A percentile compares a stretch with the other conserved stretches of the same genome.
These are phyloP conservation scores for Euplagia quadripunctaria DNA, from an alignment of 2,888 invertebrate species.

Conservation along the genomic window DNA sequence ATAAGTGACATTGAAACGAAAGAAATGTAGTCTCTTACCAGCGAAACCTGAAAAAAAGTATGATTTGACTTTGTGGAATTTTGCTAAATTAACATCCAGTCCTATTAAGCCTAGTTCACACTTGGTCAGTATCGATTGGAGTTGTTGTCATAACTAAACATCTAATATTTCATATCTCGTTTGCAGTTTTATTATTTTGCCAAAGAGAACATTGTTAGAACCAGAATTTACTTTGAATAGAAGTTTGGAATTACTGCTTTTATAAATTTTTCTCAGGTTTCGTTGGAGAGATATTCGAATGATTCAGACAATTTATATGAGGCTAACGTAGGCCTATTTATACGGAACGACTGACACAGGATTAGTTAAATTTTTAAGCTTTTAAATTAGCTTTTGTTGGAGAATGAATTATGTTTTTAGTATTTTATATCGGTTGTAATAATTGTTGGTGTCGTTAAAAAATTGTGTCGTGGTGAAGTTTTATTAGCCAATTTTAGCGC, in stretches of 20 bases:
- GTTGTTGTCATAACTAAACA: background rate
- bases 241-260: background rate
- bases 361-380: conserved; percentile 5
- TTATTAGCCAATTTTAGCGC: background rate
- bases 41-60: conserved; percentile 9
- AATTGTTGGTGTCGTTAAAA: conserved; percentile 11
- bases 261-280: conserved; percentile 1
- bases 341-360: conserved; percentile 5
- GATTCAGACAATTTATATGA: background rate
- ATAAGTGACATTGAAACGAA: conserved; percentile 31
- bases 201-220: too few species aligned
- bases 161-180: background rate
- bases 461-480: background rate
- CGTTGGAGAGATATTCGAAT: conserved; percentile 1
- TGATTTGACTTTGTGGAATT: background rate
- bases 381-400: conserved; percentile 4
- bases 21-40: conserved; percentile 23
- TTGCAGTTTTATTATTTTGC: background rate
- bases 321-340: conserved; percentile 17
- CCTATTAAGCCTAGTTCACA: background rate
- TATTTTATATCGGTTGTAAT: conserved; percentile 6
- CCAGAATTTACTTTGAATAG: background rate
- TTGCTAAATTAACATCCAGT: background rate
- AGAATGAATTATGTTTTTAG: conserved; percentile 1
- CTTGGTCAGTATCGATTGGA: background rate